Percentiles rank a stretch among this genome's conserved stretches.
Evolutionary conservation across 2,797 vertebrate genomes (phyloP).

Genomic region (Hipposideros larvatus): DNA sequence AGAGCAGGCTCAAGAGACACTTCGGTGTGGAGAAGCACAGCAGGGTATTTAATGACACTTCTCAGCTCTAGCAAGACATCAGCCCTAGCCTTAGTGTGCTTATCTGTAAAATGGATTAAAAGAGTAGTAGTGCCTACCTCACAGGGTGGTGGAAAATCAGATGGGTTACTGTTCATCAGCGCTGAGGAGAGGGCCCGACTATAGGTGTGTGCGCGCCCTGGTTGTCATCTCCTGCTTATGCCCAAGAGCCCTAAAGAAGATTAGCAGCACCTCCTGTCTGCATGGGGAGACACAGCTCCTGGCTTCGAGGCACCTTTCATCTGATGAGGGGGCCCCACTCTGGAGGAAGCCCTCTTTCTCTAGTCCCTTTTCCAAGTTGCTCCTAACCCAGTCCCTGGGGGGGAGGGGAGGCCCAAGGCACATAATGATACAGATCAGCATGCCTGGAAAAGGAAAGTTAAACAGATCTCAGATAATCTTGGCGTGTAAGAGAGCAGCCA

Average conservation of each 20-base stretch:
- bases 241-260: not conserved
- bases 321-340: not conserved
- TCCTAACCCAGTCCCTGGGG: not conserved
- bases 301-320: accelerated
- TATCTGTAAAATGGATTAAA: not conserved
- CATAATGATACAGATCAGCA: not conserved
- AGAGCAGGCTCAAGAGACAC: not conserved
- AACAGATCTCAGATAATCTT: not conserved
- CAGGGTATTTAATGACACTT: not conserved
- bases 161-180: accelerated
- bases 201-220: accelerated
- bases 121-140: not conserved
- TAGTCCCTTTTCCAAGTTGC: not conserved
- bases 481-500: not conserved
- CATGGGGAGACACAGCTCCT: not conserved
- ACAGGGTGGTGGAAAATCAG: not conserved
- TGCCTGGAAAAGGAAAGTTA: not conserved
- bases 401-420: not conserved
- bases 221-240: not conserved
- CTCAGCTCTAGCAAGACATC: not conserved
- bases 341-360: not conserved
- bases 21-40: not conserved
- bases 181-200: not conserved
- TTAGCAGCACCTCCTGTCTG: not conserved
- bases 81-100: not conserved